Conservation (phyloP, 2,797 vertebrate genomes). For the Micropoecilia bifurca region DNA sequence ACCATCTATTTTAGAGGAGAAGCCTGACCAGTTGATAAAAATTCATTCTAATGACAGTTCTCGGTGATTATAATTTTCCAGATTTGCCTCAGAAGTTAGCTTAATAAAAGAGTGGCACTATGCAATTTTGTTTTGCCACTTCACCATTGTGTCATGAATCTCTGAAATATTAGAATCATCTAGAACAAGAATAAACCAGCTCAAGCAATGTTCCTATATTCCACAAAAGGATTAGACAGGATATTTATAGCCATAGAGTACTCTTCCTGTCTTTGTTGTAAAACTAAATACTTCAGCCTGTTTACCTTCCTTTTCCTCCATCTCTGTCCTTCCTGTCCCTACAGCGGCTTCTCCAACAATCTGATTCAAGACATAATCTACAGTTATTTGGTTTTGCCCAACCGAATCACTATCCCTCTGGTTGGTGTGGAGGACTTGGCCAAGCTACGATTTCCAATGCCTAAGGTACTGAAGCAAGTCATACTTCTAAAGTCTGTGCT, state of each 20-base stretch:
- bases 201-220: conserved; percentile 47
- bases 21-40: conserved; percentile 5
- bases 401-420: conserved; percentile 94
- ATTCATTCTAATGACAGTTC: conserved; percentile 20
- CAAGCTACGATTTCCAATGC: conserved; percentile 92
- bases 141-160: conserved; percentile 16
- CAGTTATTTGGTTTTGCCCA: conserved; percentile 95
- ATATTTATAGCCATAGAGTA: conserved; percentile 66
- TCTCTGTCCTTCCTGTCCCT: conserved; percentile 14
- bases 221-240: conserved; percentile 48
- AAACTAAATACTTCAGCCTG: conserved; percentile 43
- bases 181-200: conserved; percentile 34
- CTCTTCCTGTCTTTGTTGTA: conserved; percentile 49
- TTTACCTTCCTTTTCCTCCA: conserved; percentile 37
- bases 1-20: conserved; percentile 9
- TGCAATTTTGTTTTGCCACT: background rate
- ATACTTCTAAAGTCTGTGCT: background rate
- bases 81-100: conserved; percentile 12
- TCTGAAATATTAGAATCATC: conserved; percentile 46
- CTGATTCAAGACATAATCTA: conserved; percentile 96
- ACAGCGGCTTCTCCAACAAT: conserved; percentile 92
- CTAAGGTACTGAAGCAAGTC: conserved; percentile 84
- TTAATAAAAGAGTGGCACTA: background rate
- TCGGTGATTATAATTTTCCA: conserved; percentile 32
- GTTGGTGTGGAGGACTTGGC: conserved; percentile 92